These are phyloP conservation scores for Betta splendens DNA, from an alignment of 2,797 vertebrate species.

Conservation along the genomic window DNA sequence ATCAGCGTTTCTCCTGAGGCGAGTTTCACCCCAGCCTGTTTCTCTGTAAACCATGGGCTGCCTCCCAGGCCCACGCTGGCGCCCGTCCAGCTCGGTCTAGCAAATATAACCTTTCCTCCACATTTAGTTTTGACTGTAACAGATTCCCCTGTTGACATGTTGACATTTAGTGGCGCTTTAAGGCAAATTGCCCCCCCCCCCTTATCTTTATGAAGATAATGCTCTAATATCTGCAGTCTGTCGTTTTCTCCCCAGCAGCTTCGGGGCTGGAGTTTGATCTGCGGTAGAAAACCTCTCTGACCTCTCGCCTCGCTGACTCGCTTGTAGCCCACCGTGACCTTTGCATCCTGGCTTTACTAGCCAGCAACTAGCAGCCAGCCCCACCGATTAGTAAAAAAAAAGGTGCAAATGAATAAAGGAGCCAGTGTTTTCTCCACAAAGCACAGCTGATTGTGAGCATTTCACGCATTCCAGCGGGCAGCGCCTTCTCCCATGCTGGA, in stretches of 20 bases:
- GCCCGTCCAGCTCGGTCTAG: constrained; percentile 3
- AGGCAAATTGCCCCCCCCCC: not conserved
- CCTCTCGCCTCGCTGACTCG: constrained; percentile 15
- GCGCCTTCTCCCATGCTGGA: not conserved
- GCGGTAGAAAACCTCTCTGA: constrained; percentile 8
- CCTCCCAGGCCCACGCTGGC: not conserved
- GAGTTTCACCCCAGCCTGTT: constrained; percentile 24
- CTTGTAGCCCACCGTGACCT: constrained; percentile 4
- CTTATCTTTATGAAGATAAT: too few species aligned
- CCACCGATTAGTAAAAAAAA: constrained; percentile 4
- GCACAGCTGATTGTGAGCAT: constrained; percentile 7
- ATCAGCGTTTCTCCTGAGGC: not conserved
- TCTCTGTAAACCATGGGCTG: not conserved
- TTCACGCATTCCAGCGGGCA: constrained; percentile 3
- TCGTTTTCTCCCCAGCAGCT: not conserved
- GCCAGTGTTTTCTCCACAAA: not conserved
- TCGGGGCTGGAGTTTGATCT: constrained; percentile 2
- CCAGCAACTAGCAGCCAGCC: constrained; percentile 7
- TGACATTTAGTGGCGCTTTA: not conserved
- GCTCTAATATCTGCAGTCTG: not conserved
- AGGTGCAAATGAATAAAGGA: constrained; percentile 1
- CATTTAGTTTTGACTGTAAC: constrained; percentile 3
- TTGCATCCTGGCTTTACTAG: constrained; percentile 4
- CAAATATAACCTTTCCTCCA: constrained; percentile 4
- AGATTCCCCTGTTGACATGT: not conserved